A percentile compares a stretch with the other conserved stretches of the same genome.
Evolutionary conservation across 2,888 invertebrate genomes (phyloP).

Genomic region (Drosophila buzzatii): DNA sequence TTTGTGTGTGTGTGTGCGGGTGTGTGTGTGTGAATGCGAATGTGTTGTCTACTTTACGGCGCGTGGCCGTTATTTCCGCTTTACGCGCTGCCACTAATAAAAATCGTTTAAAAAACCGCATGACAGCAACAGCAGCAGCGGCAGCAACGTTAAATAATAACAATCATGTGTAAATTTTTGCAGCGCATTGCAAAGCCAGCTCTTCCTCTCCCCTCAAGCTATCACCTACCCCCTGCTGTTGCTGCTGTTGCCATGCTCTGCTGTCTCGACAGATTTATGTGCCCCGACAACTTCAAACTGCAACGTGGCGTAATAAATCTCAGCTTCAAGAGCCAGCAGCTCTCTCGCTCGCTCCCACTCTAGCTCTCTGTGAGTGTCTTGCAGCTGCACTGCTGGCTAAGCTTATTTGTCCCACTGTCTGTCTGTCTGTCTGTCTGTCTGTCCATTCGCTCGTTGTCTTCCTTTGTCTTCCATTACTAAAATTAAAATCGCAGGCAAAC

Average conservation of each 20-base stretch:
- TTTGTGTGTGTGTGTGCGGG: background rate
- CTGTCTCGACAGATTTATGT: conserved; percentile 68
- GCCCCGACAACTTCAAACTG: conserved; percentile 77
- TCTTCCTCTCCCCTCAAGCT: background rate
- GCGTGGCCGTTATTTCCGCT: conserved; percentile 79
- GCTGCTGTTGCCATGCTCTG: conserved; percentile 4
- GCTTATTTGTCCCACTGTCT: conserved; percentile 63
- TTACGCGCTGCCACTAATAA: conserved; percentile 77
- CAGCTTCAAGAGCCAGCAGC: conserved; percentile 54
- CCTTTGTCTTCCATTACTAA: conserved; percentile 80
- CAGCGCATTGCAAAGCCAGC: conserved; percentile 19
- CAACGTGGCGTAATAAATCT: conserved; percentile 76
- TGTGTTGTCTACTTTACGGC: conserved; percentile 78
- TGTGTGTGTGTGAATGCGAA: conserved; percentile 25
- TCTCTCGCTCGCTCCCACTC: background rate
- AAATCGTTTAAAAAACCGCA: conserved; percentile 80
- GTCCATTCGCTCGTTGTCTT: conserved; percentile 35
- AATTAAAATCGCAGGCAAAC: conserved; percentile 77
- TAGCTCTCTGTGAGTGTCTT: conserved; percentile 13
- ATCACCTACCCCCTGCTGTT: background rate
- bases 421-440: background rate
- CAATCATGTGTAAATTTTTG: conserved; percentile 73
- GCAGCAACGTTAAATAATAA: conserved; percentile 73
- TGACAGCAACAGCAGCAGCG: conserved; percentile 49
- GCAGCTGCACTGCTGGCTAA: conserved; percentile 56